Conservation (phyloP, 1,140 invertebrate species). For the Delia radicum region DNA sequence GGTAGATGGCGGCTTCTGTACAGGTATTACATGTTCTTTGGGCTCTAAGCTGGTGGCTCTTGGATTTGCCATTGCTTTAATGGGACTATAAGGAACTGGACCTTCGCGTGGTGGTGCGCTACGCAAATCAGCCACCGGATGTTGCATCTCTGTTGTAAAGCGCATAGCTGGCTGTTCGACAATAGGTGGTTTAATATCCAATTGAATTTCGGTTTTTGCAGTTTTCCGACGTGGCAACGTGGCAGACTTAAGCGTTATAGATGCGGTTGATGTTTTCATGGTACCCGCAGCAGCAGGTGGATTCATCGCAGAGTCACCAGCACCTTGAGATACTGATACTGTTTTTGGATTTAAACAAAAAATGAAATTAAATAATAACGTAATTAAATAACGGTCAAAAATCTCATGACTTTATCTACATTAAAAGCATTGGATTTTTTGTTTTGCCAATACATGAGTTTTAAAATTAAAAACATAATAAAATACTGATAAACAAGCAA, state of each 20-base stretch:
- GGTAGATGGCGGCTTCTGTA: conserved; percentile 58
- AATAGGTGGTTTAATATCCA: conserved; percentile 56
- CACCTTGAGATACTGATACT: conserved; percentile 38
- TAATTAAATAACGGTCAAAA: neutral
- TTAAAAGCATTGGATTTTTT: neutral
- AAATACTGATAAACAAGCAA: neutral
- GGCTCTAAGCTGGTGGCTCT: conserved; percentile 52
- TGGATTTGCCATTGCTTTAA: conserved; percentile 44
- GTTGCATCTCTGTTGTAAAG: conserved; percentile 55
- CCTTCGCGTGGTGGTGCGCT: conserved; percentile 55
- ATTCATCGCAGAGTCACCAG: conserved; percentile 27
- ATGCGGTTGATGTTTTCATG: conserved; percentile 62
- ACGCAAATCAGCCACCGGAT: conserved; percentile 53
- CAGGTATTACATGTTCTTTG: conserved; percentile 68
- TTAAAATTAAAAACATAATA: no score
- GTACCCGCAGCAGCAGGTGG: no score
- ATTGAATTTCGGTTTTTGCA: conserved; percentile 66
- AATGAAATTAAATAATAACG: neutral
- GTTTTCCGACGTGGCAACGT: conserved; percentile 65
- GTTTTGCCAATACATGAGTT: neutral
- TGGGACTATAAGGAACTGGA: conserved; percentile 48
- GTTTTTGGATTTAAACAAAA: neutral
- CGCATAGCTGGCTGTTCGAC: conserved; percentile 46
- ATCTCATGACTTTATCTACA: neutral
- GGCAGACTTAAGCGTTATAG: conserved; percentile 68